Conservation (phyloP, 2,113 vertebrate genomes). For the Crotalus viridis region DNA sequence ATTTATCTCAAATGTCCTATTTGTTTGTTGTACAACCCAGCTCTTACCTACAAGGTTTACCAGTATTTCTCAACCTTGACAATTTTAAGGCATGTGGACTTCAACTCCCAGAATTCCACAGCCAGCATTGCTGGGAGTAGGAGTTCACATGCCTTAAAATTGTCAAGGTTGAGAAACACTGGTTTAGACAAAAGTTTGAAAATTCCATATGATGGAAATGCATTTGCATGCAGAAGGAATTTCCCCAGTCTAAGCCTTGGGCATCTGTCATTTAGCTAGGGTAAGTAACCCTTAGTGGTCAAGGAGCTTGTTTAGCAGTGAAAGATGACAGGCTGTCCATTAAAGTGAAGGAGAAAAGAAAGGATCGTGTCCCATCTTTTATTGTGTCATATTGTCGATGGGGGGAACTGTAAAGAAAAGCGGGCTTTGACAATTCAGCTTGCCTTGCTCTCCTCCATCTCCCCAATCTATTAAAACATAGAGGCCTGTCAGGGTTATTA, state of each 20-base stretch:
- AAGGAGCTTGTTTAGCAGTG: neutral
- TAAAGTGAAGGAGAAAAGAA: conserved; percentile 11
- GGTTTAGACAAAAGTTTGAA: neutral
- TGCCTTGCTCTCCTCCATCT: conserved; percentile 32
- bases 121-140: too few relatives aligned
- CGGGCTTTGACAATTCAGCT: neutral
- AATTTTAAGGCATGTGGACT: too few relatives aligned
- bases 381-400: conserved; percentile 15
- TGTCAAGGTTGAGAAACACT: too few relatives aligned
- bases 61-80: too few relatives aligned
- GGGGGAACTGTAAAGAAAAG: conserved; percentile 11
- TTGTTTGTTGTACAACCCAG: neutral
- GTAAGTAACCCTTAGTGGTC: neutral
- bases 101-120: too few relatives aligned
- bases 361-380: conserved; percentile 17
- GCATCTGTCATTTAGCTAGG: neutral
- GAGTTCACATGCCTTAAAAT: too few relatives aligned
- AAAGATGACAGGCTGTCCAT: neutral
- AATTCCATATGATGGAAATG: neutral
- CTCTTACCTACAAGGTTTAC: neutral
- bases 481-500: conserved; percentile 64
- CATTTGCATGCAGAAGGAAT: neutral
- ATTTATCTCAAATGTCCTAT: conserved; percentile 8
- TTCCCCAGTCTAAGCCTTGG: neutral
- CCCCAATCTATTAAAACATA: conserved; percentile 58